phyloP scores from a whole-genome alignment of 2,888 invertebrate species.

The Diadegma fenestrale region DNA sequence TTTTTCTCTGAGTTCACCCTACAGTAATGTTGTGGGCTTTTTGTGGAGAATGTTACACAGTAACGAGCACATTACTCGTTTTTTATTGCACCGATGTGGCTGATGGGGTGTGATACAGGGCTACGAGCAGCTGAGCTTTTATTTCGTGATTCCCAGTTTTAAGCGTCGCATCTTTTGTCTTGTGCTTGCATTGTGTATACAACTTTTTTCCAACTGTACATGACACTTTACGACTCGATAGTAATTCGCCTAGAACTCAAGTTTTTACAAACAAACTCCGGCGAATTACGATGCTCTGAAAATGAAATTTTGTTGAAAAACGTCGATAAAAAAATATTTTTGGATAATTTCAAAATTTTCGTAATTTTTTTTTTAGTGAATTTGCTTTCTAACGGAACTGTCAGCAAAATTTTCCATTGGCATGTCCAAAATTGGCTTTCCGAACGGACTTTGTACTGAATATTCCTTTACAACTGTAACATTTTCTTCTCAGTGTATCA shows the following conservation, averaged over 20 bases:
- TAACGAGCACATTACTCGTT: conserved; percentile 4
- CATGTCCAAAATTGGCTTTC: no score
- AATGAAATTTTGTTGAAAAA: no score
- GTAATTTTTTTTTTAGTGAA: no score
- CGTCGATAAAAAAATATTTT: no score
- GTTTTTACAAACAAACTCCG: background rate
- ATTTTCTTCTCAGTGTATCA: no score
- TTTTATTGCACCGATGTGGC: conserved; percentile 2
- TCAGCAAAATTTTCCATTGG: no score
- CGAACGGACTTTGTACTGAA: no score
- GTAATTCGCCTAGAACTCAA: background rate
- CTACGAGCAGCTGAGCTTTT: background rate
- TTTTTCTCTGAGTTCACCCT: background rate
- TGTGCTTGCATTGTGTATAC: background rate
- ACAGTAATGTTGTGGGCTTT: background rate
- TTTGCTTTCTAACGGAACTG: no score
- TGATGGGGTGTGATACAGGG: background rate
- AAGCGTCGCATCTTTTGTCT: conserved; percentile 4
- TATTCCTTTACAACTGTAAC: no score
- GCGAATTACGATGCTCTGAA: background rate
- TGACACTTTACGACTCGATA: conserved; percentile 6
- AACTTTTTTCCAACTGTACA: background rate
- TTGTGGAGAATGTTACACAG: background rate
- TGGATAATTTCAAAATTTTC: no score
- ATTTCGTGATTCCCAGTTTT: conserved; percentile 3